Conservation (phyloP, 2,113 vertebrate genomes). For the Etia nguti region DNA sequence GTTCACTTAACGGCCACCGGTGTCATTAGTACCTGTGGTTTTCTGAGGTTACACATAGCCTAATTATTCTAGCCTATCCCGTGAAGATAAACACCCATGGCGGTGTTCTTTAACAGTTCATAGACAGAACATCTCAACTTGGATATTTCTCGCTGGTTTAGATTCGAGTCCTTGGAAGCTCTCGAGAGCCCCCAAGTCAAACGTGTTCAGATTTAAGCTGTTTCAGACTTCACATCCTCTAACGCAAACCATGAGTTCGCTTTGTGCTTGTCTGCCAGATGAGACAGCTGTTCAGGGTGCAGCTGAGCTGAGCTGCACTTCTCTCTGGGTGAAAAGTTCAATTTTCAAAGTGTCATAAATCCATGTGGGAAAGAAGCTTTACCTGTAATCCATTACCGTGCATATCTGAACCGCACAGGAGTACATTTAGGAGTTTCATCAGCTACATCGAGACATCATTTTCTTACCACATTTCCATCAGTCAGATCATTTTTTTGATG, state of each 20-base stretch:
- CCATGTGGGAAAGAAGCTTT: background rate
- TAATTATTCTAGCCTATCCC: background rate
- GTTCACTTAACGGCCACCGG: background rate
- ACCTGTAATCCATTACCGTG: background rate
- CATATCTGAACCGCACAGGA: background rate
- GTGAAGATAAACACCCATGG: background rate
- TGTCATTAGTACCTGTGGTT: background rate
- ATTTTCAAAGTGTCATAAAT: conserved; percentile 22
- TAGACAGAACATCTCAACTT: background rate
- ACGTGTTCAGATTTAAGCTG: conserved; percentile 26
- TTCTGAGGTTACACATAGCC: background rate
- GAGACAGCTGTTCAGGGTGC: conserved; percentile 38
- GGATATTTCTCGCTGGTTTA: background rate
- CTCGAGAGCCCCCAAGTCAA: conserved; percentile 22
- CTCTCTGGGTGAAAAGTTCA: conserved; percentile 56
- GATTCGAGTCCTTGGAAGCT: conserved; percentile 25
- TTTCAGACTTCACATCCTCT: conserved; percentile 17
- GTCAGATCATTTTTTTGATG: background rate
- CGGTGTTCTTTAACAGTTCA: background rate
- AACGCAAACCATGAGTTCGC: conserved; percentile 35
- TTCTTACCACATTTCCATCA: background rate
- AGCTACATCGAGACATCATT: background rate
- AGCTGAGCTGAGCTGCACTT: conserved; percentile 20
- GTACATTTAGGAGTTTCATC: background rate
- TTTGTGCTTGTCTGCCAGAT: conserved; percentile 43